These are phyloP conservation scores for Acronicta aceris DNA, from an alignment of 2,888 invertebrate species.

Conservation along the genomic window DNA sequence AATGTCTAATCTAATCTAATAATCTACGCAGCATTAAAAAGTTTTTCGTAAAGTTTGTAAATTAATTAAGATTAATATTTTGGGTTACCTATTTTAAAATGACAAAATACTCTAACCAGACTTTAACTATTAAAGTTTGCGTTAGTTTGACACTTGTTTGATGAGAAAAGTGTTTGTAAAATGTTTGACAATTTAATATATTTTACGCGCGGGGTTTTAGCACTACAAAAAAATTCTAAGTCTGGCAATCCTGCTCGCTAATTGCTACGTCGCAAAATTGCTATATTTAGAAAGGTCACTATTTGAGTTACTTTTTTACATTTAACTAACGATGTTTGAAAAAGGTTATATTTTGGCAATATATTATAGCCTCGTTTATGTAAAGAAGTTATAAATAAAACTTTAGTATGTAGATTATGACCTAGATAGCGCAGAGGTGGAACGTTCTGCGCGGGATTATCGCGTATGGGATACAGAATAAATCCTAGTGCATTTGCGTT, in stretches of 20 bases:
- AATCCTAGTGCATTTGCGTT: too few relatives aligned
- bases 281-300: conserved; percentile 27
- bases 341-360: conserved; percentile 5
- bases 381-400: conserved; percentile 3
- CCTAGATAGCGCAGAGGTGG: background rate
- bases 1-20: too few relatives aligned
- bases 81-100: too few relatives aligned
- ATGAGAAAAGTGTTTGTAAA: conserved; percentile 21
- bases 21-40: too few relatives aligned
- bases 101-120: too few relatives aligned
- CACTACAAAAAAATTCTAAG: conserved; percentile 15
- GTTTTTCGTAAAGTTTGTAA: too few relatives aligned
- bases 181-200: conserved; percentile 31
- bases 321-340: conserved; percentile 12
- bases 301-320: conserved; percentile 11
- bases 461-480: background rate
- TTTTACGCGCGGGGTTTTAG: conserved; percentile 12
- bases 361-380: background rate
- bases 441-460: background rate
- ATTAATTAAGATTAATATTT: too few relatives aligned
- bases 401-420: background rate
- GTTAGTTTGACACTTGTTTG: conserved; percentile 27
- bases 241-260: conserved; percentile 22
- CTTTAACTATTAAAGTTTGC: conserved; percentile 11
- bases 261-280: conserved; percentile 17